These are phyloP conservation scores for Gonocerus acuteangulatus DNA, from an alignment of 2,888 invertebrate genomes.

Conservation along the genomic window DNA sequence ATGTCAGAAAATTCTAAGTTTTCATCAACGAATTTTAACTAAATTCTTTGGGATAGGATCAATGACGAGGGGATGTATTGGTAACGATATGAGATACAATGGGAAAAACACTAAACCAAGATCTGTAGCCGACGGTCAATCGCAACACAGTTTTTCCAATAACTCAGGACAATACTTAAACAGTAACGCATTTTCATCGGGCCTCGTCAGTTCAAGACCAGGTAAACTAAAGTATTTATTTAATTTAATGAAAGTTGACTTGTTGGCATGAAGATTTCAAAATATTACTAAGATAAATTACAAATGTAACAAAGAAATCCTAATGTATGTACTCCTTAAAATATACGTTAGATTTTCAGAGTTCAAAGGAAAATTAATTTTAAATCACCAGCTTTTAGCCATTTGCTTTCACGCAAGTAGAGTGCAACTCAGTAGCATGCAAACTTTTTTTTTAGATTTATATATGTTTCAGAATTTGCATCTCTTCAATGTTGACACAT, in stretches of 20 bases:
- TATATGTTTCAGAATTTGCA: no score
- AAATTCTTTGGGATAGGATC: conserved; percentile 30
- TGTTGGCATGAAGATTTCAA: not conserved
- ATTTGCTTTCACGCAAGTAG: no score
- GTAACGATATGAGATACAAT: conserved; percentile 69
- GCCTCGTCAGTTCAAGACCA: conserved; percentile 67
- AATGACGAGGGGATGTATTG: conserved; percentile 31
- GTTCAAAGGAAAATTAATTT: no score
- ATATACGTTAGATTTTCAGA: no score
- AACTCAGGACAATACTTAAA: conserved; percentile 65
- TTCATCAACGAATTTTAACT: not conserved
- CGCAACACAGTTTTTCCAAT: conserved; percentile 81
- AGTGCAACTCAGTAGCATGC: no score
- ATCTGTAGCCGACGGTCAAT: conserved; percentile 80
- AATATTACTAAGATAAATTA: no score
- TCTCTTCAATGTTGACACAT: no score
- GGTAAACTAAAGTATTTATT: conserved; percentile 44
- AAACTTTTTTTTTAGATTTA: no score
- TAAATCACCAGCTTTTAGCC: no score
- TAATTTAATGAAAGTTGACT: not conserved
- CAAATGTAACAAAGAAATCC: no score
- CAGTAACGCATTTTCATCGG: conserved; percentile 55
- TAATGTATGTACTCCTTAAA: no score
- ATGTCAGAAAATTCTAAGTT: no score
- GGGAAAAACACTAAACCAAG: conserved; percentile 54